A percentile compares a stretch with the other conserved stretches of the same genome.
These are phyloP conservation scores for Anadara kagoshimensis DNA, from an alignment of 1,140 invertebrate species.

Conservation along the genomic window DNA sequence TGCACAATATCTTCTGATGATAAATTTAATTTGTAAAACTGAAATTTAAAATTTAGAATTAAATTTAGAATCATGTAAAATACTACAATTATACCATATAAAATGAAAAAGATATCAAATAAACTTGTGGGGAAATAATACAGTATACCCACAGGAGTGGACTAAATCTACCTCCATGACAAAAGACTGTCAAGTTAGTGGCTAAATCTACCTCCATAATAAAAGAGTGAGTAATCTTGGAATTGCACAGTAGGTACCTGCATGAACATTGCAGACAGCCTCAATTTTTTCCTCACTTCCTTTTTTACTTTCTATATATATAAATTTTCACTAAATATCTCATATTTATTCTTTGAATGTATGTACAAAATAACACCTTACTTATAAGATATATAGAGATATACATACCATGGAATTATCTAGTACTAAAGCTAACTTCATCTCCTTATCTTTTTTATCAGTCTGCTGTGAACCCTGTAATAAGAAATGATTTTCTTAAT, in stretches of 20 bases:
- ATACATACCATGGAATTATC: conserved; percentile 63
- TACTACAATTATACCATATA: no score
- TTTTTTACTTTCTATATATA: no score
- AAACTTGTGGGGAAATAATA: no score
- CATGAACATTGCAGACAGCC: background rate
- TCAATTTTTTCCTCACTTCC: no score
- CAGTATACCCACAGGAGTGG: no score
- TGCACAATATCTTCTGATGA: conserved; percentile 91
- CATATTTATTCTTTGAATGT: conserved; percentile 2
- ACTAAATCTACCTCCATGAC: background rate
- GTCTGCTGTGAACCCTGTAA: no score
- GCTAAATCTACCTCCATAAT: background rate
- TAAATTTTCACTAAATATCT: background rate
- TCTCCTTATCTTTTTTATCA: conserved; percentile 33
- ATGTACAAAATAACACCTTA: background rate
- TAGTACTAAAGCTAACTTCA: conserved; percentile 59
- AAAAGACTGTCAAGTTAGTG: background rate
- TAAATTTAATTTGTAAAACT: conserved; percentile 61
- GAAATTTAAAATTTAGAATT: conserved; percentile 30
- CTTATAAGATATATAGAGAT: background rate
- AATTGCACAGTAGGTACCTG: background rate
- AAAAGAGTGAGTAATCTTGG: background rate
- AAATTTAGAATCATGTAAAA: background rate
- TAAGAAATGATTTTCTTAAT: no score
- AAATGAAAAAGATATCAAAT: no score